A percentile compares a stretch with the other conserved stretches of the same genome.
phyloP scores from a whole-genome alignment of 2,113 vertebrate genomes.

The Brachyistius frenatus region DNA sequence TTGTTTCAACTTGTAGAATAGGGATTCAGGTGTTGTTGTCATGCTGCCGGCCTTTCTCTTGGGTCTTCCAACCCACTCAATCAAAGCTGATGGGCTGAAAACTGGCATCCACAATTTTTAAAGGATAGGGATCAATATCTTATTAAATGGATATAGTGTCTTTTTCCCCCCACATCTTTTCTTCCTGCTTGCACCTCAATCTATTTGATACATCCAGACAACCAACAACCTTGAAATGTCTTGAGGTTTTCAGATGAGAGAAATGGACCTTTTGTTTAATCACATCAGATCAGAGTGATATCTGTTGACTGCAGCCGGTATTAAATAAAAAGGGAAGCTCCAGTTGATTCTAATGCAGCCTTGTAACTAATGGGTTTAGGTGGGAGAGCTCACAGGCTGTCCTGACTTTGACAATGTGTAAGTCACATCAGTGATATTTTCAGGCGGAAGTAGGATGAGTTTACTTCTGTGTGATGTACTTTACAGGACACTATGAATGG shows the following conservation, averaged over 20 bases:
- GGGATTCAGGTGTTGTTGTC: constrained; percentile 54
- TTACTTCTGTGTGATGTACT: not conserved
- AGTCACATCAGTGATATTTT: constrained; percentile 26
- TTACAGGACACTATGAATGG: not conserved
- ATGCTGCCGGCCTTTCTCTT: constrained; percentile 45
- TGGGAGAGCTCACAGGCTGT: not conserved
- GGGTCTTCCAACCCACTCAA: constrained; percentile 59
- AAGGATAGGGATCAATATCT: constrained; percentile 74
- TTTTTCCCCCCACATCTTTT: not conserved
- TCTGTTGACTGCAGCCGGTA: constrained; percentile 30
- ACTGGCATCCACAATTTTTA: constrained; percentile 65
- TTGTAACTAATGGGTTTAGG: constrained; percentile 42
- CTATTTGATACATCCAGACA: constrained; percentile 29
- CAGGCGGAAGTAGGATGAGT: constrained; percentile 10
- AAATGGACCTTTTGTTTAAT: constrained; percentile 28
- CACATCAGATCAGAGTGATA: constrained; percentile 22
- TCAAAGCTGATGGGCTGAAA: constrained; percentile 72
- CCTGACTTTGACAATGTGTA: constrained; percentile 43
- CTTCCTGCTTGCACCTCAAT: constrained; percentile 42
- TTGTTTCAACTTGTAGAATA: constrained; percentile 30
- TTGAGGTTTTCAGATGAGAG: constrained; percentile 10
- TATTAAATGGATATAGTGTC: constrained; percentile 73
- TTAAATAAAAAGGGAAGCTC: constrained; percentile 41
- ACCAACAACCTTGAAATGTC: constrained; percentile 64
- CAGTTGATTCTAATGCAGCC: constrained; percentile 36